Evolutionary conservation across 2,797 vertebrate genomes (phyloP).

Genomic region (Mallotus villosus): DNA sequence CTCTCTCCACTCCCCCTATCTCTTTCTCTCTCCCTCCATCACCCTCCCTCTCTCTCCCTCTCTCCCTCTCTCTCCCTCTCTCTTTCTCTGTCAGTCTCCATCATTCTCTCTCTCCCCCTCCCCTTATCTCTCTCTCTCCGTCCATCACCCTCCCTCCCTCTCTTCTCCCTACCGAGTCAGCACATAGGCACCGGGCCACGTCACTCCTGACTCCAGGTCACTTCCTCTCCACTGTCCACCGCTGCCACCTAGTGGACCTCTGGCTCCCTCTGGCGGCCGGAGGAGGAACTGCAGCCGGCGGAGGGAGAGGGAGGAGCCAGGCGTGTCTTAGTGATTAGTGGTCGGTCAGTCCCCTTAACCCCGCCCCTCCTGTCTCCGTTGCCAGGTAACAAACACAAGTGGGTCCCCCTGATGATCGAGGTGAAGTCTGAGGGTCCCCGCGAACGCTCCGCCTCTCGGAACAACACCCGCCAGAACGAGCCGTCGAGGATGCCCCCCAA

Average conservation of each 20-base stretch:
- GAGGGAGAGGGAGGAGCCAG: background rate
- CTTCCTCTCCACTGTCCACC: background rate
- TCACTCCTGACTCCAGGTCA: constrained; percentile 36
- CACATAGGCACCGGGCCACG: constrained; percentile 38
- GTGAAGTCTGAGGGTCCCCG: constrained; percentile 94
- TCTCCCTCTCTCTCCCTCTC: too few species aligned
- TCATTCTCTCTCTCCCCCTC: background rate
- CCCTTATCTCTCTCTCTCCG: background rate
- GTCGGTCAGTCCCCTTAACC: background rate
- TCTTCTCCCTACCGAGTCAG: constrained; percentile 9
- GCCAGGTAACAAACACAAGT: constrained; percentile 94
- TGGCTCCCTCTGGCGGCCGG: too few species aligned
- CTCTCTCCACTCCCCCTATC: background rate
- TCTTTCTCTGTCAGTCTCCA: background rate
- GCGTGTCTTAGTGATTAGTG: background rate
- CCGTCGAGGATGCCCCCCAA: constrained; percentile 83
- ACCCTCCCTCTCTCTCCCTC: too few species aligned
- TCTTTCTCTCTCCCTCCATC: too few species aligned
- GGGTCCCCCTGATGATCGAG: constrained; percentile 97
- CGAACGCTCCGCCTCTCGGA: constrained; percentile 90
- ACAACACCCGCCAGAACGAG: constrained; percentile 90
- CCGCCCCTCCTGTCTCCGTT: background rate
- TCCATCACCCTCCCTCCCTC: background rate
- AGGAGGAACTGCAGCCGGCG: constrained; percentile 1
- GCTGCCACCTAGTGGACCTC: too few species aligned